Conservation (phyloP, 35 echinoderm and acorn worm genomes). For the Lytechinus pictus region DNA sequence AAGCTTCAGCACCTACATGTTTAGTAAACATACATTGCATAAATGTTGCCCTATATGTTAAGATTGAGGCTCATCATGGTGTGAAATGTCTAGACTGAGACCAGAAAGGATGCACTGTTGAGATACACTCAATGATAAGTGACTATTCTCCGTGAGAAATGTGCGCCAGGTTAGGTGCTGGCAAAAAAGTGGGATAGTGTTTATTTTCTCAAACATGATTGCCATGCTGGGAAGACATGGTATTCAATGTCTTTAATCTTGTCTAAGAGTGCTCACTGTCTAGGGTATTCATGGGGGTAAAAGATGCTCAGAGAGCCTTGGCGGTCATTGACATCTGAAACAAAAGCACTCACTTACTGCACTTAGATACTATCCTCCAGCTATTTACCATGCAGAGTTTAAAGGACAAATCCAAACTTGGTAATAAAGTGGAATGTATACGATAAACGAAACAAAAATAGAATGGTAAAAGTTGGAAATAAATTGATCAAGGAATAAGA, state of each 20-base stretch:
- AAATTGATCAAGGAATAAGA: too few species aligned
- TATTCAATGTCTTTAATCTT: too few species aligned
- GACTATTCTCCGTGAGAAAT: not conserved
- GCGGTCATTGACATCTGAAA: not conserved
- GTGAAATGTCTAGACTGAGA: not conserved
- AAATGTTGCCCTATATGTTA: not conserved
- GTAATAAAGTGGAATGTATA: too few species aligned
- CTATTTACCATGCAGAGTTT: not conserved
- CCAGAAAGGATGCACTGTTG: not conserved
- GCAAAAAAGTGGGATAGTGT: not conserved
- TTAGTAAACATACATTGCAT: not conserved
- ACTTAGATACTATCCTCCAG: not conserved
- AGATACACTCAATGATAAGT: not conserved
- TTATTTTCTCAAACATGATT: constrained; percentile 5
- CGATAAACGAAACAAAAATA: too few species aligned
- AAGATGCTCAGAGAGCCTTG: not conserved
- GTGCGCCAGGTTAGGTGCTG: not conserved
- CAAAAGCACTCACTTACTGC: not conserved
- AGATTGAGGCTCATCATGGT: not conserved
- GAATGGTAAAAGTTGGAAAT: too few species aligned
- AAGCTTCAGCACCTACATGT: not conserved
- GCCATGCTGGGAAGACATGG: not conserved
- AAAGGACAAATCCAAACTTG: not conserved
- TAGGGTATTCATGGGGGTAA: not conserved
- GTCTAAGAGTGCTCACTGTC: not conserved